Evolutionary conservation across 1,140 invertebrate genomes (phyloP), one percentile per base, ranked within the genome.

Genomic region (Subanguina moxae): DNA sequence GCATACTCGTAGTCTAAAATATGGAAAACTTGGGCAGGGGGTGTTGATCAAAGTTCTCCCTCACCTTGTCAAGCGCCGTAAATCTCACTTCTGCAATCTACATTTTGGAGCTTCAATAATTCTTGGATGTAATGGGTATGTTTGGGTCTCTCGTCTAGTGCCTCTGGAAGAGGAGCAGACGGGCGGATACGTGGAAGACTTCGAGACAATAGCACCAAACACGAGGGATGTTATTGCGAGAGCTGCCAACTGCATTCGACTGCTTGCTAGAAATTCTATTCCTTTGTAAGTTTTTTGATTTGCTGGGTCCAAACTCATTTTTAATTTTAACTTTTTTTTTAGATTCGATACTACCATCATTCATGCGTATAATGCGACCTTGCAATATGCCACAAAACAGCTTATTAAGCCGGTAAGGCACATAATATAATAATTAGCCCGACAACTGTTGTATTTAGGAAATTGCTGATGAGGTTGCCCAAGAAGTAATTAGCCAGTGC

Each of bases 71-170:
- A 93, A 92, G 82, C 86, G 93, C 25, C 88, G 91, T 59, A 99
- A 98, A 84, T 93, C 90, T 52, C 94, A 97, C 84, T 97, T 97
- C 82, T 93, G 97, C 80, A 91, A 91, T 83, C 85, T 98, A 38
- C 88, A 90, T 0, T 91, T 90, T 83, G 94, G 94, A 0, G 90
- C 90, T 0, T 91, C 89, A 72, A 85, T 98, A 9, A 95, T 98
- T 65, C 87, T 98, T 9, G 94, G 94, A 9, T 72, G 78, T 76
- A 98, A 99, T 84, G 95, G 96, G 0, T 95, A 90, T 75, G 89
- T 99, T 58, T 89, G 88, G 64, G 90, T 91, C 0, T 48, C 62
- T 11, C 57, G 72, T n/a, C 56, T 17, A 30, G 88, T 86, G 11
- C 71, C 76, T 19, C 59, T 87, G 8, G 87, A 88, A 13, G 88